Conservation (phyloP, 2,113 vertebrate genomes). For the Aepyceros melampus region DNA sequence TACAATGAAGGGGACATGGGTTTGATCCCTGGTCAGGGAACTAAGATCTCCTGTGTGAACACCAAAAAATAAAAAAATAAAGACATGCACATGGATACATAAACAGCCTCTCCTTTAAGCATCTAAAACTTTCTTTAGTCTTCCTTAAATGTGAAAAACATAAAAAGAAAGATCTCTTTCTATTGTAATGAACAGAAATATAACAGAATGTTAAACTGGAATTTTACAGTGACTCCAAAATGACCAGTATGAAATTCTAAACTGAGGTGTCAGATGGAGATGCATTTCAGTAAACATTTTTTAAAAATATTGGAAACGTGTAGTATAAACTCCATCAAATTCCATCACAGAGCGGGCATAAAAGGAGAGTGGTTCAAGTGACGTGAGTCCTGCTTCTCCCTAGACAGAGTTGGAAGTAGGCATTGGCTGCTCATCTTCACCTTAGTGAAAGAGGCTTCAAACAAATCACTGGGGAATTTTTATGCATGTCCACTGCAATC, state of each 20-base stretch:
- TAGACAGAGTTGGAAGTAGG: not conserved
- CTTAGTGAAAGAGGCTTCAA: not conserved
- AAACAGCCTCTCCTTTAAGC: not conserved
- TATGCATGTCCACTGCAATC: not conserved
- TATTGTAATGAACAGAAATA: not conserved
- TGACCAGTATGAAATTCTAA: not conserved
- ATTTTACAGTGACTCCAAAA: not conserved
- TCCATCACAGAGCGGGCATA: not conserved
- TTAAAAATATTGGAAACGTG: not conserved
- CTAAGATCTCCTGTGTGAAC: not conserved
- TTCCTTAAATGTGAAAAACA: not conserved
- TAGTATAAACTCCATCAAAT: not conserved
- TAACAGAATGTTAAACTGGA: not conserved
- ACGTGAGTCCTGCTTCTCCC: not conserved
- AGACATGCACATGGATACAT: not conserved
- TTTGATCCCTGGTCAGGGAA: not conserved
- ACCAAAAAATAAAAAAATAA: not conserved
- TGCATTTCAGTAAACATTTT: not conserved
- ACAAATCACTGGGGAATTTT: not conserved
- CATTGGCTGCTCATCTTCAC: not conserved
- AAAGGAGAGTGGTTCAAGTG: not conserved
- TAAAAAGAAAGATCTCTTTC: not conserved
- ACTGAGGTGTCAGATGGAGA: not conserved
- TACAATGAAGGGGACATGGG: rapidly evolving
- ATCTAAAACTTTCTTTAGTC: not conserved